A percentile compares a stretch with the other conserved stretches of the same genome.
Evolutionary conservation across 2,888 invertebrate species (phyloP).

Genomic region (Drosophila flavopinicola): DNA sequence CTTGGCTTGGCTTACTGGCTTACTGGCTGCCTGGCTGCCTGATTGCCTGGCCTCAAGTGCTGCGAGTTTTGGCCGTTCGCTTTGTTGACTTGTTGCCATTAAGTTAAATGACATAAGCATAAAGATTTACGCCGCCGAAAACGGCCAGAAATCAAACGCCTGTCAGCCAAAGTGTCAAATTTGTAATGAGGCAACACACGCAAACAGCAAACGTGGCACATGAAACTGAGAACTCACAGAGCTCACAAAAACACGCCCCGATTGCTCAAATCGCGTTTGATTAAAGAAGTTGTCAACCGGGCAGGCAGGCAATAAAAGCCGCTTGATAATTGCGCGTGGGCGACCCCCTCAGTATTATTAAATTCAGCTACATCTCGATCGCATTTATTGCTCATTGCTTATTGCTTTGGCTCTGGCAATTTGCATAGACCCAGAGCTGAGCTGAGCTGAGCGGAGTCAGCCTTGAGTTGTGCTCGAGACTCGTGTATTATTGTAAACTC

Average conservation of each 20-base stretch:
- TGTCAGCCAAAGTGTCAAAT: conserved; percentile 80
- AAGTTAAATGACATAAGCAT: conserved; percentile 82
- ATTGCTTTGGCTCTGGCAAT: conserved; percentile 31
- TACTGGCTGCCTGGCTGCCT: conserved; percentile 11
- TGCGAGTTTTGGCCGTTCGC: conserved; percentile 29
- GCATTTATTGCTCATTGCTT: conserved; percentile 45
- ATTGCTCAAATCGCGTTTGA: conserved; percentile 59
- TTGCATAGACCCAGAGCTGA: conserved; percentile 45
- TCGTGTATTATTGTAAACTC: conserved; percentile 51
- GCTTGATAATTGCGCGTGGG: conserved; percentile 73
- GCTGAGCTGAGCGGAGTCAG: conserved; percentile 14
- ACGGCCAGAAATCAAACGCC: conserved; percentile 62
- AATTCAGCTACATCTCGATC: conserved; percentile 44
- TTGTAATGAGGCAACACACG: conserved; percentile 67
- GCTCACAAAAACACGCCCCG: conserved; percentile 53
- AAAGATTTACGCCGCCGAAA: conserved; percentile 65
- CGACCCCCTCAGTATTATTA: conserved; percentile 31
- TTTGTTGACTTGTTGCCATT: conserved; percentile 63
- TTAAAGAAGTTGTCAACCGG: conserved; percentile 78
- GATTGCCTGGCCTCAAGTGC: conserved; percentile 41
- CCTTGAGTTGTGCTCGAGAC: conserved; percentile 46
- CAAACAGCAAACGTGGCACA: conserved; percentile 28
- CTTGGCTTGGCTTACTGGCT: conserved; percentile 10
- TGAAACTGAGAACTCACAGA: conserved; percentile 20
- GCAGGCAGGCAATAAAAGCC: conserved; percentile 58